A percentile compares a stretch with the other conserved stretches of the same genome.
Conservation (phyloP, 64 coral and sea anemone genomes). For the Exaiptasia diaphana region DNA sequence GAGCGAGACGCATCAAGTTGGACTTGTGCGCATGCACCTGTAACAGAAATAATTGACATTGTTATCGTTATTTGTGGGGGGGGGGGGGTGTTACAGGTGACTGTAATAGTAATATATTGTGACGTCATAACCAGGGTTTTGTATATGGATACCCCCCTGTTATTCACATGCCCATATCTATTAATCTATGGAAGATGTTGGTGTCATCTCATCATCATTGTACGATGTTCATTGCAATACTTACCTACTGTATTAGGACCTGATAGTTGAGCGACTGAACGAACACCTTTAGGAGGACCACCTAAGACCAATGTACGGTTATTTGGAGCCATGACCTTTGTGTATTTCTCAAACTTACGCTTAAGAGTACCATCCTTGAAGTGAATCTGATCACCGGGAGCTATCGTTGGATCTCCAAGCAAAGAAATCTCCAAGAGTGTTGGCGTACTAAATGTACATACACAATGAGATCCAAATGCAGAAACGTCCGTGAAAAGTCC, state of each 20-base stretch:
- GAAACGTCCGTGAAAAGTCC: constrained; percentile 28
- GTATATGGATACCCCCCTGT: too few relatives aligned
- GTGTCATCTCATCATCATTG: too few relatives aligned
- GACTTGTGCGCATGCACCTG: constrained; percentile 19
- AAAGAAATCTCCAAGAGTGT: not conserved
- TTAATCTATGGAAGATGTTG: too few relatives aligned
- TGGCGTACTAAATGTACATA: not conserved
- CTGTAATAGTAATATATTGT: too few relatives aligned
- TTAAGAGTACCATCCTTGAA: constrained; percentile 42
- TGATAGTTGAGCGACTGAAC: not conserved
- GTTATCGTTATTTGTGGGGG: too few relatives aligned
- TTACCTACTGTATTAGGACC: not conserved
- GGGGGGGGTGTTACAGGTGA: too few relatives aligned
- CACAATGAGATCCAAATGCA: not conserved
- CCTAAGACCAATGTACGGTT: not conserved
- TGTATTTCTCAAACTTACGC: not conserved
- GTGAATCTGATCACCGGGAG: not conserved
- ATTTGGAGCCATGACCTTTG: not conserved
- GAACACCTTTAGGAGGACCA: not conserved
- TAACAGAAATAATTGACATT: not conserved
- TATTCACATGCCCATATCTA: too few relatives aligned
- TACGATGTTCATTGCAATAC: too few relatives aligned
- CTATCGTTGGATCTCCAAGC: not conserved
- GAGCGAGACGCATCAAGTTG: constrained; percentile 23
- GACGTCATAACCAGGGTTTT: too few relatives aligned